Base-by-base conservation (phyloP, 1,140 invertebrate species). In the Hyles vespertilio region DNA sequence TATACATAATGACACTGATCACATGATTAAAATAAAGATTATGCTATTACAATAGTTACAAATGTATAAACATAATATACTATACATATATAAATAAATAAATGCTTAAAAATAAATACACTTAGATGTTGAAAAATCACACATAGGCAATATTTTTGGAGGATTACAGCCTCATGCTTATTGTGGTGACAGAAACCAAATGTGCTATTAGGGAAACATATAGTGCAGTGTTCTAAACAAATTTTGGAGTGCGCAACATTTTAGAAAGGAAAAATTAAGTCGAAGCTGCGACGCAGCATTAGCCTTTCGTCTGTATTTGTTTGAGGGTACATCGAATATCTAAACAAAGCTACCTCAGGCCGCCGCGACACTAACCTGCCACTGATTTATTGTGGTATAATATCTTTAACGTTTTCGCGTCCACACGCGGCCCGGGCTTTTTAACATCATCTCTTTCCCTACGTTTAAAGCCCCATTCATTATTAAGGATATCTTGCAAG, bases 401-500 rank as follows among this genome's bases (percentile, higher is more conserved):
- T 74, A 84, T 72, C 75, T 81, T 87, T 83, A 87, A 77, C 43
- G 72, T 79, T 79, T 89, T 83, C 56, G 84, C 85, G 69, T 89
- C 92, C 84, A 94, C 93, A 49, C 91, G 92, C 32, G 97, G 96
- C 40, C 97, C 96, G 3, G 97, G 96, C 90, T 98, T 98, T 89
- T 98, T 98, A n/a, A 97, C 96, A 88, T 98, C 96, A 45, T 97
- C 91, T 70, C 96, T 91, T 90, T 97, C 96, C 59, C 93, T 92
- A 69, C 96, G 91, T 66, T 95, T 94, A 84, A 98, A 98, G 36
- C 94, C 94, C 90, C 92, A 87, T 72, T 90, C 89, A 69, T 87
- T 90, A 78, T 90, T 89, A 74, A 91, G 74, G 55, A 91, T 84
- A 70, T 89, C 87, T 78, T 89, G 88, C 58, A 92, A 77, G 68